Evolutionary conservation across 2,888 invertebrate genomes (phyloP).

Genomic region (Synanthedon formicaeformis): DNA sequence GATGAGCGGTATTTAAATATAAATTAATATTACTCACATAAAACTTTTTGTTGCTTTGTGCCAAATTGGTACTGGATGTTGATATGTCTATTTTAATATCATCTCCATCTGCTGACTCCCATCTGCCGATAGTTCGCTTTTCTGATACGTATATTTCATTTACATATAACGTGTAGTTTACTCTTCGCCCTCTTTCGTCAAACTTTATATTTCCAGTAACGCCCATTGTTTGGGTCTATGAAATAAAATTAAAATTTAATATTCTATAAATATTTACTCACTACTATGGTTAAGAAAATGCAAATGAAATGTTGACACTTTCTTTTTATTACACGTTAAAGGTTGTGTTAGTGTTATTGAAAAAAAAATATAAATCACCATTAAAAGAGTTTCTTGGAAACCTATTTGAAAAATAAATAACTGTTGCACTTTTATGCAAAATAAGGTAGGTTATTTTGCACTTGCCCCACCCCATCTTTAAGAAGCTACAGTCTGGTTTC

Average conservation of each 20-base stretch:
- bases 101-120: slow-evolving; percentile 56
- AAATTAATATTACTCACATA: not conserved
- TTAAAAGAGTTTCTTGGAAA: no score
- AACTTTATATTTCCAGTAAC: slow-evolving; percentile 78
- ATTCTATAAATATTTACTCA: not conserved
- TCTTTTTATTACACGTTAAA: slow-evolving; percentile 5
- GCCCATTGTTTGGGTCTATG: slow-evolving; percentile 74
- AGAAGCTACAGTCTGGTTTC: no score
- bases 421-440: no score
- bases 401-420: no score
- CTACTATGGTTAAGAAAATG: no score
- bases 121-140: slow-evolving; percentile 36
- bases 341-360: not conserved
- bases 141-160: slow-evolving; percentile 63
- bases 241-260: not conserved
- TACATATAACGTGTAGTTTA: slow-evolving; percentile 76
- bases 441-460: no score
- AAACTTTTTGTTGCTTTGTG: not conserved
- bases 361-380: no score
- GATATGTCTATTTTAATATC: slow-evolving; percentile 63
- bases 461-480: no score
- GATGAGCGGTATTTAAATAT: no score
- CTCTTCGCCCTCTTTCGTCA: slow-evolving; percentile 75
- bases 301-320: not conserved
- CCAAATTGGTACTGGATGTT: slow-evolving; percentile 6